phyloP scores from a whole-genome alignment of 1,140 invertebrate genomes.

The Ooceraea biroi region DNA sequence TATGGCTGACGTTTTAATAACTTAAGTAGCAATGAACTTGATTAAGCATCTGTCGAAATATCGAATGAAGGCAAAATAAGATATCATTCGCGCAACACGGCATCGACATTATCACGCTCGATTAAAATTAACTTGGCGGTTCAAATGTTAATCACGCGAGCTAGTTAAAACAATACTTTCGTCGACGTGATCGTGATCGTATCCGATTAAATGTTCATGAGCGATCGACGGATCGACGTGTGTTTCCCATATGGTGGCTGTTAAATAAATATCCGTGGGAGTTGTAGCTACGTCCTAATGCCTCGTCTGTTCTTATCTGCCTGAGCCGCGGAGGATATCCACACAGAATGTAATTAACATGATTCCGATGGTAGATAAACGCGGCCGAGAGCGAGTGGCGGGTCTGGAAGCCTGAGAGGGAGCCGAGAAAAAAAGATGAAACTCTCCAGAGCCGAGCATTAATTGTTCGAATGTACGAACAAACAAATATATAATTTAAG shows the following conservation, averaged over 20 bases:
- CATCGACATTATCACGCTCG: neutral
- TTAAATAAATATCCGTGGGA: slow-evolving; percentile 61
- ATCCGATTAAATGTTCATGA: too few relatives aligned
- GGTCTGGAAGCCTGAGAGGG: neutral
- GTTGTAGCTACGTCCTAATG: slow-evolving; percentile 38
- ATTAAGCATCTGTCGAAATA: too few relatives aligned
- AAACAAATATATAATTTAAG: neutral
- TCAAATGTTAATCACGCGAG: too few relatives aligned
- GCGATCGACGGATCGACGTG: neutral
- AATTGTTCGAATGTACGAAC: neutral
- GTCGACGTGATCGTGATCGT: neutral
- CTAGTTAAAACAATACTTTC: too few relatives aligned
- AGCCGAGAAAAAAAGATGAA: slow-evolving; percentile 18
- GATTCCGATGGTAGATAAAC: slow-evolving; percentile 66
- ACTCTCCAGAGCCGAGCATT: neutral
- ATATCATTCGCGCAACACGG: too few relatives aligned
- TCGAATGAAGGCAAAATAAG: too few relatives aligned
- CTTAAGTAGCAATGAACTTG: too few relatives aligned
- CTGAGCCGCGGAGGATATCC: slow-evolving; percentile 26
- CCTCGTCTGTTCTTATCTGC: slow-evolving; percentile 53
- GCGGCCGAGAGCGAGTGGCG: slow-evolving; percentile 16
- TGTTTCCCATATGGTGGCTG: neutral
- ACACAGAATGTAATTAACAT: slow-evolving; percentile 70
- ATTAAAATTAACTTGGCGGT: too few relatives aligned
- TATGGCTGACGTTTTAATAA: too few relatives aligned